Conservation (phyloP, 2,797 vertebrate species). For the Falco columbarius region DNA sequence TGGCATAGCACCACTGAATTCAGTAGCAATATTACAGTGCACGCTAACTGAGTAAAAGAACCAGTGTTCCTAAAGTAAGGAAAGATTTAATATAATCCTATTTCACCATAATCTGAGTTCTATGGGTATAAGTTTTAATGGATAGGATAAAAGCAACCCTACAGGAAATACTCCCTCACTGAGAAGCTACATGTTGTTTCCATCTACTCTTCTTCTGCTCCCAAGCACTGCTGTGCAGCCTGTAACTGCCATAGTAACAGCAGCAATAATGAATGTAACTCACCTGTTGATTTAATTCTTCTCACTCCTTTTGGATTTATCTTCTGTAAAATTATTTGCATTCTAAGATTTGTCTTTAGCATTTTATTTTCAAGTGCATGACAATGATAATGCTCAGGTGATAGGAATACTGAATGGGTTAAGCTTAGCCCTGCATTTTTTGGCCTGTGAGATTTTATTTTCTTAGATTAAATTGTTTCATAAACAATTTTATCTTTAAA, state of each 20-base stretch:
- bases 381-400: neutral
- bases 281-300: slow-evolving; percentile 3
- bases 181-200: neutral
- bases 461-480: neutral
- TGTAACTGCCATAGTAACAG: neutral
- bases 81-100: neutral
- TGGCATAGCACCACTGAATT: neutral
- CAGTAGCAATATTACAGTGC: neutral
- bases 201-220: neutral
- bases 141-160: neutral
- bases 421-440: neutral
- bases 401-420: neutral
- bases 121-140: neutral
- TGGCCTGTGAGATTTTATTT: neutral
- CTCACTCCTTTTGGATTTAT: slow-evolving; percentile 40
- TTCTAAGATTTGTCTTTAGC: slow-evolving; percentile 32
- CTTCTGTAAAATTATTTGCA: slow-evolving; percentile 30
- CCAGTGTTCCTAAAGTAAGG: neutral
- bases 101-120: neutral
- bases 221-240: neutral
- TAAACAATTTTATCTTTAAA: neutral
- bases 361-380: slow-evolving; percentile 58
- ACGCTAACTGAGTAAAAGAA: neutral
- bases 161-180: neutral
- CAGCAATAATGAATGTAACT: slow-evolving; percentile 12